Percentiles rank a stretch among this genome's conserved stretches.
Conservation (phyloP, 2,888 invertebrate genomes). For the Clivina fossor region DNA sequence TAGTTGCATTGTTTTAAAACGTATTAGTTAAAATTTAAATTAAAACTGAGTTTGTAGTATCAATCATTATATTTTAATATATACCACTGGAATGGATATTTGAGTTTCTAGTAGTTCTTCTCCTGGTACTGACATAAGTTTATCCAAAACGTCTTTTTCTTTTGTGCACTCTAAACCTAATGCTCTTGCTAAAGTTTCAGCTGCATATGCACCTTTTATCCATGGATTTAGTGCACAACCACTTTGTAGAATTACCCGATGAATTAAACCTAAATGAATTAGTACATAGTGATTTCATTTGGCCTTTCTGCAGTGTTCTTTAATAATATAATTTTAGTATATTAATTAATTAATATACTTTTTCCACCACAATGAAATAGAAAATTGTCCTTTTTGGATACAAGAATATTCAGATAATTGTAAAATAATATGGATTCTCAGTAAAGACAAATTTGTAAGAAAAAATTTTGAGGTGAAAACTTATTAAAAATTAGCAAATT, state of each 20-base stretch:
- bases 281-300: slow-evolving; percentile 2
- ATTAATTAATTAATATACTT: no score
- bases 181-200: slow-evolving; percentile 20
- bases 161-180: slow-evolving; percentile 16
- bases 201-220: slow-evolving; percentile 38
- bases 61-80: slow-evolving; percentile 12
- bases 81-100: slow-evolving; percentile 24
- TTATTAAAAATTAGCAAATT: no score
- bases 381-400: no score
- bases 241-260: slow-evolving; percentile 50
- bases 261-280: slow-evolving; percentile 48
- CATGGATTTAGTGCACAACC: slow-evolving; percentile 46
- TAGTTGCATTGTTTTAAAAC: no score
- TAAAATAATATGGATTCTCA: no score
- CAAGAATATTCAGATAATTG: no score
- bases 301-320: no score
- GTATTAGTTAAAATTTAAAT: slow-evolving; percentile 11
- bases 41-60: slow-evolving; percentile 3
- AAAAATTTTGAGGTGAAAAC: no score
- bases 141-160: slow-evolving; percentile 26
- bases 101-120: slow-evolving; percentile 28
- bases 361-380: no score
- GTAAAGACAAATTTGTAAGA: no score
- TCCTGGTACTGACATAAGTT: slow-evolving; percentile 10
- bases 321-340: no score